Evolutionary conservation across 1,140 invertebrate genomes (phyloP).

Genomic region (Hyposmocoma kahamanoa): DNA sequence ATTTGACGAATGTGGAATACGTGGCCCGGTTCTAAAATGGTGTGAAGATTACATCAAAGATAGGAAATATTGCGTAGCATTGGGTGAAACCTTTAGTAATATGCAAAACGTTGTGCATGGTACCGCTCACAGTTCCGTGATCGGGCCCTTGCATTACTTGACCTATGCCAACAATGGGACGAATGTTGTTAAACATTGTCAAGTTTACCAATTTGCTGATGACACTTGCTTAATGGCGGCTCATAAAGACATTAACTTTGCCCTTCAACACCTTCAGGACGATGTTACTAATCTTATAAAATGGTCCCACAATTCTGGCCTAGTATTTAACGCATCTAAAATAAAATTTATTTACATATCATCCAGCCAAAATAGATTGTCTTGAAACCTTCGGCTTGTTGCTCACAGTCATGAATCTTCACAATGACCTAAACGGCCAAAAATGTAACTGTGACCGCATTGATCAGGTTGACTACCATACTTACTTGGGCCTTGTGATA

Average conservation of each 20-base stretch:
- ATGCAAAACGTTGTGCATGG: not conserved
- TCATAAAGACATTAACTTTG: not conserved
- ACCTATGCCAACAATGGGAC: not conserved
- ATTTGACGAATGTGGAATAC: not conserved
- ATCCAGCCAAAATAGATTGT: too few species aligned
- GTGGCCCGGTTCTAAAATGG: not conserved
- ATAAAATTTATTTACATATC: too few species aligned
- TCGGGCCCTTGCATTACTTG: not conserved
- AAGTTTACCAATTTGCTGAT: not conserved
- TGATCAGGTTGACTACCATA: constrained; percentile 10
- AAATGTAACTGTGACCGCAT: constrained; percentile 7
- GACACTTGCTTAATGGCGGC: constrained; percentile 3
- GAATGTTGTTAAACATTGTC: not conserved
- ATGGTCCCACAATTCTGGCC: constrained; percentile 23
- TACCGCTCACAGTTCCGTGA: not conserved
- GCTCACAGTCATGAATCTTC: constrained; percentile 12
- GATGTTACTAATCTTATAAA: constrained; percentile 13
- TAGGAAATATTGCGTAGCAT: too few species aligned
- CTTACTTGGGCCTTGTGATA: too few species aligned
- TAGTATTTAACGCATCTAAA: constrained; percentile 16
- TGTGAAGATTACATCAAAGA: not conserved
- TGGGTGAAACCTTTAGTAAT: too few species aligned
- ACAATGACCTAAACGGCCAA: too few species aligned
- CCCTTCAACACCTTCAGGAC: constrained; percentile 10
- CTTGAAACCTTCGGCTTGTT: not conserved